A percentile compares a stretch with the other conserved stretches of the same genome.
phyloP scores from a whole-genome alignment of 1,140 invertebrate species.

The Pectinophora gossypiella region DNA sequence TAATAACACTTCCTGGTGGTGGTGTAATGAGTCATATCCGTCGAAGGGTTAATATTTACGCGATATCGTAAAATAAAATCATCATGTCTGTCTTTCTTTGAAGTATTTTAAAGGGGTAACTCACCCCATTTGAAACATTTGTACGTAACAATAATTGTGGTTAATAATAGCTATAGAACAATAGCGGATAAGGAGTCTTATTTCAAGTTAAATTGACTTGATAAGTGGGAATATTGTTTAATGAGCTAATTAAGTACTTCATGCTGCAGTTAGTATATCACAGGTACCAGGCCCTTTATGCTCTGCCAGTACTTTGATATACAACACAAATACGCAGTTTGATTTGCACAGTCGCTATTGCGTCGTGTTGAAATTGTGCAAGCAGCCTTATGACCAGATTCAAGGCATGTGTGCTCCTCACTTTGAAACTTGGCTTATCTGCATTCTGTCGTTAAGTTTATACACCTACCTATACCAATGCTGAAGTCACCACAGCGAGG shows the following conservation, averaged over 20 bases:
- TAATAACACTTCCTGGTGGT: conserved; percentile 71
- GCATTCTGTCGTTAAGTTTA: conserved; percentile 18
- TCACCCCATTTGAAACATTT: background rate
- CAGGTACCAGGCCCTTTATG: too few species aligned
- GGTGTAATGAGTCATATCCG: conserved; percentile 69
- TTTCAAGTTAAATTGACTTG: too few species aligned
- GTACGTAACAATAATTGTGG: background rate
- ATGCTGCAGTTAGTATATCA: too few species aligned
- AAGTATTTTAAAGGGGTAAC: background rate
- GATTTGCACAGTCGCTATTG: too few species aligned
- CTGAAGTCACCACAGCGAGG: too few species aligned
- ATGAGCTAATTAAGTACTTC: too few species aligned
- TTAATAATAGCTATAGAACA: background rate
- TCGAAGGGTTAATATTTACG: conserved; percentile 65
- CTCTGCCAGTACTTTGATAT: too few species aligned
- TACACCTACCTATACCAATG: conserved; percentile 18
- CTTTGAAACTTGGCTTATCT: conserved; percentile 25
- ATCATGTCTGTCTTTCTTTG: conserved; percentile 38
- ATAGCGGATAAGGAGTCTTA: too few species aligned
- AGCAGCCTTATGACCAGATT: background rate
- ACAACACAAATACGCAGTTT: too few species aligned
- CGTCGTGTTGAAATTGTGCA: too few species aligned
- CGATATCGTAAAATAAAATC: conserved; percentile 55
- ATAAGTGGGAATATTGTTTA: too few species aligned
- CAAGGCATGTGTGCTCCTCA: conserved; percentile 8